Percentiles rank a stretch among this genome's conserved stretches.
These are phyloP conservation scores for Tholera decimalis DNA, from an alignment of 2,888 invertebrate species.

Conservation along the genomic window DNA sequence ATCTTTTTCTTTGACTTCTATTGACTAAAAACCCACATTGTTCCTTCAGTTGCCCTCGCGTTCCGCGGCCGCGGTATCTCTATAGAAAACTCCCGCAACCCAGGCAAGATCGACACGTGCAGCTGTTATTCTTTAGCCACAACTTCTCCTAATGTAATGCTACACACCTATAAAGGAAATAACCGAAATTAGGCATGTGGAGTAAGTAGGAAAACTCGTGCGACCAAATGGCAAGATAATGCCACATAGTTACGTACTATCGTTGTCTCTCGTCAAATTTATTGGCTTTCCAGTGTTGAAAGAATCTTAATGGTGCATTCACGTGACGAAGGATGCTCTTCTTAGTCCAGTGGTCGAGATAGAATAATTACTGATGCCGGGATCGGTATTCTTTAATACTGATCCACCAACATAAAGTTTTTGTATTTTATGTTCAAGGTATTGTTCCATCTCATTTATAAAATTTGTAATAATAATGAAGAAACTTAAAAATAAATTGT, in stretches of 20 bases:
- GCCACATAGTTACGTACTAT: conserved; percentile 51
- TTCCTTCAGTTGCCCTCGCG: no score
- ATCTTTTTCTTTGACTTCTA: no score
- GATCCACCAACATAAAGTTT: no score
- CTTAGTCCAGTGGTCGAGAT: conserved; percentile 22
- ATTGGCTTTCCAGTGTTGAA: conserved; percentile 64
- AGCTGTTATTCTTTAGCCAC: no score
- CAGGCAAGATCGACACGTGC: no score
- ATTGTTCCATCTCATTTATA: no score
- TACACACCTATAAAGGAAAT: conserved; percentile 17
- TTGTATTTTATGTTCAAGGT: neutral
- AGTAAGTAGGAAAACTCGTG: conserved; percentile 45
- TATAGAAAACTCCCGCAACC: no score
- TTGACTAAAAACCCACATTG: no score
- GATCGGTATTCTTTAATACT: conserved; percentile 21
- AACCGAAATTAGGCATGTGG: conserved; percentile 21
- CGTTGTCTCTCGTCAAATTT: conserved; percentile 65
- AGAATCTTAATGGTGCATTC: conserved; percentile 72
- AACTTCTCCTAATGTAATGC: neutral
- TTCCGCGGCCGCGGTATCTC: no score
- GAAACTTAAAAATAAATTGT: no score
- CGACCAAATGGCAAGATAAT: conserved; percentile 29
- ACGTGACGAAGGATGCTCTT: conserved; percentile 48
- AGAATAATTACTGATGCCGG: conserved; percentile 19
- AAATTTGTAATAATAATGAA: no score